Evolutionary conservation across 2,888 invertebrate genomes (phyloP), one percentile per base, ranked within the genome.

Genomic region (Mermis nigrescens): DNA sequence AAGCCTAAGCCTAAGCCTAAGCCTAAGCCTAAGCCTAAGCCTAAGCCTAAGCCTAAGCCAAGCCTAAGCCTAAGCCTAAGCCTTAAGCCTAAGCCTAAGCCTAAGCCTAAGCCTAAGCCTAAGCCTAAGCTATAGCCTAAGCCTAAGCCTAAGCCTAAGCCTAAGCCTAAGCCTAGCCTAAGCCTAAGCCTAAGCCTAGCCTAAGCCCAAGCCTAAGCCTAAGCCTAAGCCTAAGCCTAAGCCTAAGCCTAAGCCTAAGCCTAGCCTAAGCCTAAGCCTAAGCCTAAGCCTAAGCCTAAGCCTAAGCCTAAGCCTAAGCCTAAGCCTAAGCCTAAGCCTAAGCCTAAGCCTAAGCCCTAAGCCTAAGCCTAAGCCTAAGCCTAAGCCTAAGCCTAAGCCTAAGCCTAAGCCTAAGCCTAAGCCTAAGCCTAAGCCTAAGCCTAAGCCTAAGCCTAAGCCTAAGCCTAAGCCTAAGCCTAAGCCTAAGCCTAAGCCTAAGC

Each of bases 381-480:
- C 48, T 48, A 48, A 48, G 48, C 48, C 12, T 48, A 48, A 48
- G 48, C 48, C 48, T 12, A 24, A 24, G 48, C 48, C 48, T 12
- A 48, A 48, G 48, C 48, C 48, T 12, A 48, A 48, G 48, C 48
- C 48, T 48, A 48, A 48, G 51, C 51, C 51, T 48, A 48, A 48
- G 51, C 51, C 51, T 48, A 48, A 48, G 51, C 51, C 51, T 48
- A 48, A 48, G 51, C 51, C 51, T 48, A 48, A 48, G 51, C 51
- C 51, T 48, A 48, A 48, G 51, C 51, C 51, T 48, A 48, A 48
- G 51, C 51, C 51, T 48, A 48, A 48, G 51, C 51, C 51, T 48
- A 48, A 48, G 51, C 51, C 51, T 48, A 48, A 48, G 51, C 51
- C 51, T 48, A 48, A 48, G 51, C 51, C 51, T 48, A 48, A 48